Evolutionary conservation across 2,888 invertebrate genomes (phyloP), one percentile per base, ranked within the genome.

Genomic region (Cetonia aurata): DNA sequence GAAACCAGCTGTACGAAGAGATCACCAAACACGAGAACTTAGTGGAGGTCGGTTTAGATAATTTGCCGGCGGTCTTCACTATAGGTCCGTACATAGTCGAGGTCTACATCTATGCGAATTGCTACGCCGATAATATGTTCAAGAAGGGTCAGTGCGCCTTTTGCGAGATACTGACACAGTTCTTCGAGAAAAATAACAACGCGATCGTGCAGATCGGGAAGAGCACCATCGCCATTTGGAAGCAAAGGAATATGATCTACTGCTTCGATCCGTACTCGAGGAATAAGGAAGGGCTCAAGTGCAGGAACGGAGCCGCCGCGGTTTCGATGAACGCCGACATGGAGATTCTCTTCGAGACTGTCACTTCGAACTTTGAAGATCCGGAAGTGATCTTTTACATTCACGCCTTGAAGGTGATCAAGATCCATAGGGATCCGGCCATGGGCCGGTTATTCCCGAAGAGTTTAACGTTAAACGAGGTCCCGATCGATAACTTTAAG

Each of bases 251-350:
- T 48, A 88, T 89, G 86, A 90, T 83, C 78, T 91, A 89, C 77
- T 83, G 88, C 25, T 91, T 91, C 73, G 91, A 91, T 82, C 89
- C 91, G 0, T 91, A 91, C 75, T 87, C 90, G 3, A 86, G 91
- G 1, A 88, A 89, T 10, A 84, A 80, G 8, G 88, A 89, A 55
- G 91, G 80, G 9, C 76, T 80, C 48, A 84, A 87, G 31, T 84
- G 88, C 0, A 80, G 87, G 71, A 86, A 87, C 67, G 86, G 87
- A 0, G 84, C 86, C 55, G 89, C 89, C 0, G 89, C 90, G 75
- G 86, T 90, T n/a, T 86, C 89, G 67, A 89, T 91, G 88, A 86
- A 91, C 71, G 79, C 88, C 0, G 88, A 87, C 69, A 78, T 90
- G 0, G 87, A 88, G n/a, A 87, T 89, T 0, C 82, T 90, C 74